A percentile compares a stretch with the other conserved stretches of the same genome.
Evolutionary conservation across 2,888 invertebrate genomes (phyloP).

Genomic region (Drosophila neonasuta): DNA sequence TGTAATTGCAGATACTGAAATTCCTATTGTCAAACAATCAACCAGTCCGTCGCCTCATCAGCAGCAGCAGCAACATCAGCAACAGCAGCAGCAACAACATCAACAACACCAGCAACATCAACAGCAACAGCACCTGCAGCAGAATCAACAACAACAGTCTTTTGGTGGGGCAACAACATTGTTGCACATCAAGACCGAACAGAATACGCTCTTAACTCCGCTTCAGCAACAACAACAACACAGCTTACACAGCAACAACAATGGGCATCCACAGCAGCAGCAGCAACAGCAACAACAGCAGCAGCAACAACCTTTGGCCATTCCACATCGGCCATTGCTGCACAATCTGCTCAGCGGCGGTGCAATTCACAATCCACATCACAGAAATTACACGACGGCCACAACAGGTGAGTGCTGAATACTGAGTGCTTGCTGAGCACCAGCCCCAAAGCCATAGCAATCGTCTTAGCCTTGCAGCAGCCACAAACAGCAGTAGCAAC

Average conservation of each 20-base stretch:
- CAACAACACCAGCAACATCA: slow-evolving; percentile 77
- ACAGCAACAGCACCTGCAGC: slow-evolving; percentile 60
- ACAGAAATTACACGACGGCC: slow-evolving; percentile 82
- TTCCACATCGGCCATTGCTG: slow-evolving; percentile 81
- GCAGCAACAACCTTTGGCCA: slow-evolving; percentile 78
- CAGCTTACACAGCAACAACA: slow-evolving; percentile 62
- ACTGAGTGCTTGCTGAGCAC: not conserved
- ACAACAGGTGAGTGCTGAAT: slow-evolving; percentile 80
- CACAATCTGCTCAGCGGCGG: slow-evolving; percentile 82
- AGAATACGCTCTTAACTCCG: slow-evolving; percentile 77
- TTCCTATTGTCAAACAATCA: slow-evolving; percentile 83
- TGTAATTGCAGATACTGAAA: slow-evolving; percentile 81
- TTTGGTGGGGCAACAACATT: slow-evolving; percentile 75
- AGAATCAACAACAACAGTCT: slow-evolving; percentile 66
- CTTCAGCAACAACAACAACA: slow-evolving; percentile 70
- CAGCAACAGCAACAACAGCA: slow-evolving; percentile 59
- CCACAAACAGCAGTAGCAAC: not conserved
- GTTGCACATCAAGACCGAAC: slow-evolving; percentile 81
- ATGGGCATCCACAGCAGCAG: slow-evolving; percentile 58
- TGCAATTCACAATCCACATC: slow-evolving; percentile 82
- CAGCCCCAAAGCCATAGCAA: slow-evolving; percentile 1
- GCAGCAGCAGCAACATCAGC: slow-evolving; percentile 74
- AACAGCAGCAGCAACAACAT: slow-evolving; percentile 64
- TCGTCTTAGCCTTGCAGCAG: slow-evolving; percentile 5
- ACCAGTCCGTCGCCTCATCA: slow-evolving; percentile 82